Base-by-base conservation (phyloP, 2,797 vertebrate species). In the Lepidocolaptes lacrymiger region DNA sequence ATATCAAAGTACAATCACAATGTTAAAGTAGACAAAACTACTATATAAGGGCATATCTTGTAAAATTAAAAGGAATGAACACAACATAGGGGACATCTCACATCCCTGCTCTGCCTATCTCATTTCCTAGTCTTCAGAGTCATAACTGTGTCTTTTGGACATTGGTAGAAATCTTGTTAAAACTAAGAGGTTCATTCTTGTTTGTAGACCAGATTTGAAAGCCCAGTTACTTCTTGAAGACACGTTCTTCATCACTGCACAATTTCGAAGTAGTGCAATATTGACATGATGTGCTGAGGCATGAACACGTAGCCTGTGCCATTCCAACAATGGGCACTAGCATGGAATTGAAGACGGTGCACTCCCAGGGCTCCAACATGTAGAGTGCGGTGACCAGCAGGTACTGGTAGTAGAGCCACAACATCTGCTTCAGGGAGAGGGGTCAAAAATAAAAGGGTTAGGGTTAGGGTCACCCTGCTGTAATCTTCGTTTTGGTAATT, bases 281-380 rank as follows among this genome's bases (percentile, higher is more conserved):
- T 99, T 3, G 99, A 99, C 99, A 99, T 99, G 98, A 99, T 99
- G 98, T 99, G 99, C 97, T 99, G 99, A 41, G 99, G 99, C 99
- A 99, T 99, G 97, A 99, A 99, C 94, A 99, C 98, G 11, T 99
- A 99, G 36, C 99, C 99, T 0, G 99, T 99, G 99, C 99, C 99
- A 99, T 99, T 85, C 98, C 99, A 43, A 99, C 98, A 43, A 99
- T 96, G 1, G 99, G 99, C 83, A 99, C 94, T 74, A 99, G 97
- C 97, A 99, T 98, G 22, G 99, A 99, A 97, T 39, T 39, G 39
- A 39, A 14, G 39, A 39, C 14, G 14, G 39, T 39, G 39, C 39
- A 39, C 39, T 39, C 39, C 39, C 39, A 39, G 39, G 39, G 39
- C 39, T 39, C 39, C 39, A 39, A 14, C 39, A 39, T 39, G 39